Evolutionary conservation across 2,113 vertebrate species (phyloP), one percentile per base, ranked within the genome.

Genomic region (Beaufortia kweichowensis): DNA sequence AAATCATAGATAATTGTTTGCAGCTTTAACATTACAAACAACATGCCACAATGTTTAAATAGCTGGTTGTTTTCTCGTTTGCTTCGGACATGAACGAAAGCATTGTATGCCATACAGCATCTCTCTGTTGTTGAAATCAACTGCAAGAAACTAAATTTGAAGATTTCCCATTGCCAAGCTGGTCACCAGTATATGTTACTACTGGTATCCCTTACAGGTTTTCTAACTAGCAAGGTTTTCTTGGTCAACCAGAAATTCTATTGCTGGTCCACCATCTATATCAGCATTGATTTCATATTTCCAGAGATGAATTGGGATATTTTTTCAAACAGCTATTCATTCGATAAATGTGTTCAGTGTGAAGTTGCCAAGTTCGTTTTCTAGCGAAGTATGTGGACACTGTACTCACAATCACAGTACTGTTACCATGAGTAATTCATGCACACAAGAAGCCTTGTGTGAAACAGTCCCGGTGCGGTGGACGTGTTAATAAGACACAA

Each of bases 401-500:
- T 26, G 21, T 4, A 28, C 29, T n/a, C 33, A 48, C 62, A 68
- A 62, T 75, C 64, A 50, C 24, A 21, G 35, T 56, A 53, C 48
- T 59, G 50, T 67, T 69, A 33, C 41, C 64, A 14, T 62, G 15
- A 62, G 55, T 24, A 39, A 23, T 80, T 68, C 24, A 55, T 56
- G 64, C 33, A 76, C 64, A 41, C 23, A 68, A 35, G 24, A 53
- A 33, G 35, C 8, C 62, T 41, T 60, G 41, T 61, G 43, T 50
- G 33, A 53, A 28, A 11, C 24, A n/a, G n/a, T n/a, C n/a, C n/a
- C n/a, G n/a, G n/a, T n/a, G n/a, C n/a, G n/a, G n/a, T n/a, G n/a
- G n/a, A n/a, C n/a, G n/a, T n/a, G n/a, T n/a, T 75, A 66, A 79
- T 50, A 21, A 24, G 17, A 24, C 14, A 74, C 35, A 79, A 28